Evolutionary conservation across 2,888 invertebrate species (phyloP), one percentile per base, ranked within the genome.

Genomic region (Bellardia pandia): DNA sequence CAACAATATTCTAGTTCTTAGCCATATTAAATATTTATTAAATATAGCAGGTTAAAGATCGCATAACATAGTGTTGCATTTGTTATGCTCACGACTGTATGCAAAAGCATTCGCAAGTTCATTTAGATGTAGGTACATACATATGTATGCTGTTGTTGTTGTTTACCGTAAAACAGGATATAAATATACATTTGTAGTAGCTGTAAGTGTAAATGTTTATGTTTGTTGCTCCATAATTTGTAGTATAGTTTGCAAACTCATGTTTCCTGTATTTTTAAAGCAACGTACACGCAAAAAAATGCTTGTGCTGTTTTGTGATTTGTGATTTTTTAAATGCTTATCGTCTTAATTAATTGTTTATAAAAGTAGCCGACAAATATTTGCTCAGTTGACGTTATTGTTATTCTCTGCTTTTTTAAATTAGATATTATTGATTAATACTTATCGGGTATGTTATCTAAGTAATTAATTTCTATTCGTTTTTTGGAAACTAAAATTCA

Each of bases 201-300:
- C 83, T 88, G 74, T 81, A 75, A 86, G 86, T 89, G 89, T 89
- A 88, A 81, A 89, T 90, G 89, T 86, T 89, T 90, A 89, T 88
- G 79, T 81, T 89, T 88, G 88, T 88, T 89, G 88, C 87, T 86
- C 86, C 89, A 89, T 90, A 90, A 90, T 90, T 90, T 90, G 88
- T 89, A 87, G 89, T 87, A 88, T 89, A 90, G 89, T 90, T 90
- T 91, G 89, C 90, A 90, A 91, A 90, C 90, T 90, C 88, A 88
- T 88, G 89, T 89, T 85, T 89, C 85, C 86, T 86, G 86, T 76
- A 72, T 78, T 81, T 80, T 85, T 62, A 71, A 68, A 66, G 62
- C 53, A 66, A n/a, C 9, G 9, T 48, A 69, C 86, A 86, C 71
- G n/a, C 62, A 66, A 40, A 79, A 75, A 82, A 78, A 78, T 45